Percentiles rank a stretch among this genome's conserved stretches.
Evolutionary conservation across 2,113 vertebrate genomes (phyloP).

Genomic region (Oreocharis arfaki): DNA sequence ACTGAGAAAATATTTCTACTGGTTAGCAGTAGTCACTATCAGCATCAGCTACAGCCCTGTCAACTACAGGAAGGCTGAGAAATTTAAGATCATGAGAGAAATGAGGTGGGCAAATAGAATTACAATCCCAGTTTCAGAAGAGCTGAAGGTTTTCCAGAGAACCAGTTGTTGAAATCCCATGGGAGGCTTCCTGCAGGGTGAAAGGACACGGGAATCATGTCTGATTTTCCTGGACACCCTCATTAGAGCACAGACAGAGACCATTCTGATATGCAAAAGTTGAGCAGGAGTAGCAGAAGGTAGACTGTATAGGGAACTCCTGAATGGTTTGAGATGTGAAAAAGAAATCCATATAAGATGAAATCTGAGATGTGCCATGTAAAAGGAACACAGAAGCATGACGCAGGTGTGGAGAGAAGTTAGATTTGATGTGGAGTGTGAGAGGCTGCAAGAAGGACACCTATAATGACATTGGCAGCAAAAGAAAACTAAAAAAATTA

Average conservation of each 20-base stretch:
- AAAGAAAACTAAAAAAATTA: background rate
- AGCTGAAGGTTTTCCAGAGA: background rate
- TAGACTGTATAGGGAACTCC: background rate
- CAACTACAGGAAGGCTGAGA: background rate
- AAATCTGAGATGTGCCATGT: background rate
- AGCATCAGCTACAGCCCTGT: background rate
- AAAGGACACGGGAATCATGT: background rate
- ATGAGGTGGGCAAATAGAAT: background rate
- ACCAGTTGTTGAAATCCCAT: background rate
- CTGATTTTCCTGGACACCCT: background rate
- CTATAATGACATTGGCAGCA: background rate
- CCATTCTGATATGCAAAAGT: background rate
- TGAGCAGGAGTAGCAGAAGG: background rate
- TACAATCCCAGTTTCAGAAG: background rate
- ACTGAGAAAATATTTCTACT: background rate
- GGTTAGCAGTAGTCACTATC: background rate
- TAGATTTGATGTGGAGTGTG: background rate
- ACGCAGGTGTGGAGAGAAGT: rapidly evolving
- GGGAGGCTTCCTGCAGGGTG: background rate
- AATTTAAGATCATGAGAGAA: background rate
- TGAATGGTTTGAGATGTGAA: background rate
- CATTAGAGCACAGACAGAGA: background rate
- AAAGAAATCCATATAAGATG: background rate
- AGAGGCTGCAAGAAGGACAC: background rate
- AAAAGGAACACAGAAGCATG: background rate